Percentiles rank a stretch among this genome's conserved stretches.
Conservation (phyloP, 2,113 vertebrate genomes). For the Rhea pennata region DNA sequence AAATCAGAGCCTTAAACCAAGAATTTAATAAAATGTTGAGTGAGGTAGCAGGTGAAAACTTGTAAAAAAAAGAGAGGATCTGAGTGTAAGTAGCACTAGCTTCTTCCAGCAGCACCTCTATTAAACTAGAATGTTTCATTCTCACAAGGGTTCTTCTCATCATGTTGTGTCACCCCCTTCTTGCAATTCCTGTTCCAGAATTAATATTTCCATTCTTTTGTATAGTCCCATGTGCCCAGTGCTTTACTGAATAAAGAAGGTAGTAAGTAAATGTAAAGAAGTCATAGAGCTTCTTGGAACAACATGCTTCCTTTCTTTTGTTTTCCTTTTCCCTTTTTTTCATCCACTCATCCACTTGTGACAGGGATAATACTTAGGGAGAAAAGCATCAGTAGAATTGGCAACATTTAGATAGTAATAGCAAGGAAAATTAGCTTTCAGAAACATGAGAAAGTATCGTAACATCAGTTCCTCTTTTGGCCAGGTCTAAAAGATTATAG, state of each 20-base stretch:
- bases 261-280: neutral
- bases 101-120: neutral
- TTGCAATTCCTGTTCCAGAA: neutral
- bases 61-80: accelerated
- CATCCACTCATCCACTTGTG: neutral
- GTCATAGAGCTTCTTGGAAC: neutral
- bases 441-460: neutral
- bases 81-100: neutral
- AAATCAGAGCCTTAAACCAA: neutral
- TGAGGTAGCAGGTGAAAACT: neutral
- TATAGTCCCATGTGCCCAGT: neutral
- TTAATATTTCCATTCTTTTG: neutral
- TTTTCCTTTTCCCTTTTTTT: neutral
- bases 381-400: neutral
- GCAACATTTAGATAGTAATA: neutral
- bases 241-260: neutral
- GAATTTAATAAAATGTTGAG: neutral
- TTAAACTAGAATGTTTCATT: neutral
- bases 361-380: neutral
- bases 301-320: neutral
- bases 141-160: neutral
- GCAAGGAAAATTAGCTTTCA: neutral
- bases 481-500: neutral
- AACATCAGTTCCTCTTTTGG: neutral
- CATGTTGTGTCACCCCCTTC: neutral